Conservation (phyloP, 2,113 vertebrate species). For the Tychaedon coryphoeus region DNA sequence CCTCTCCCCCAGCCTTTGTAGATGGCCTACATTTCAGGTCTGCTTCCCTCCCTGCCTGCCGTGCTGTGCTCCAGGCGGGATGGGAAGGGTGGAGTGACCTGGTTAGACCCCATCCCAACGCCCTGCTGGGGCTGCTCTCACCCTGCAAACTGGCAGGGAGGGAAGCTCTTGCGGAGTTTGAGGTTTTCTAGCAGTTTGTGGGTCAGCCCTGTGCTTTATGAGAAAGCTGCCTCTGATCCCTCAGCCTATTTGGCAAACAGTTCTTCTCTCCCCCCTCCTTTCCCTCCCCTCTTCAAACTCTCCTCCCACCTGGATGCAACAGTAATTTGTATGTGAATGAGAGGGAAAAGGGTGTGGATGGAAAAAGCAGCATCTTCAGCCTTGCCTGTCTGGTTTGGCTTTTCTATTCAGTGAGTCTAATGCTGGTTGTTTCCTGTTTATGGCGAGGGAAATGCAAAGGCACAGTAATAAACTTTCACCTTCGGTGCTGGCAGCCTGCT, state of each 20-base stretch:
- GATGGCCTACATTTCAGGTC: slow-evolving; percentile 57
- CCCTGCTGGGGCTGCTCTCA: slow-evolving; percentile 37
- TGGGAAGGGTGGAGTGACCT: slow-evolving; percentile 57
- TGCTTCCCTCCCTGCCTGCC: slow-evolving; percentile 30
- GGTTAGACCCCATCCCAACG: slow-evolving; percentile 53
- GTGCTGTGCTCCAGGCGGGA: background rate
- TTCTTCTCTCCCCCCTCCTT: background rate
- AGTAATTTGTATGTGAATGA: slow-evolving; percentile 61
- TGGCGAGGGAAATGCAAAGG: slow-evolving; percentile 23
- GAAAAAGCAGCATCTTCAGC: slow-evolving; percentile 46
- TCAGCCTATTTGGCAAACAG: slow-evolving; percentile 53
- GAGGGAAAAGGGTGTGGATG: slow-evolving; percentile 43
- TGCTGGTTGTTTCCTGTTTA: slow-evolving; percentile 45
- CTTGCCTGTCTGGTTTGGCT: slow-evolving; percentile 39
- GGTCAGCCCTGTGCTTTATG: slow-evolving; percentile 52
- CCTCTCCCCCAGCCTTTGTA: slow-evolving; percentile 58
- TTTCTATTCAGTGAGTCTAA: background rate
- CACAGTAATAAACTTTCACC: slow-evolving; percentile 49
- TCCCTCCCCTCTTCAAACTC: background rate
- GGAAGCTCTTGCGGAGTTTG: slow-evolving; percentile 36
- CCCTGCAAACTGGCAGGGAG: slow-evolving; percentile 23
- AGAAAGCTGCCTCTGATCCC: slow-evolving; percentile 63
- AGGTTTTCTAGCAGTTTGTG: slow-evolving; percentile 59
- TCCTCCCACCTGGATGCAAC: slow-evolving; percentile 54
- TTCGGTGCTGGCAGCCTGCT: slow-evolving; percentile 8